A percentile compares a stretch with the other conserved stretches of the same genome.
Evolutionary conservation across 2,113 vertebrate genomes (phyloP).

Genomic region (Aplodontia rufa): DNA sequence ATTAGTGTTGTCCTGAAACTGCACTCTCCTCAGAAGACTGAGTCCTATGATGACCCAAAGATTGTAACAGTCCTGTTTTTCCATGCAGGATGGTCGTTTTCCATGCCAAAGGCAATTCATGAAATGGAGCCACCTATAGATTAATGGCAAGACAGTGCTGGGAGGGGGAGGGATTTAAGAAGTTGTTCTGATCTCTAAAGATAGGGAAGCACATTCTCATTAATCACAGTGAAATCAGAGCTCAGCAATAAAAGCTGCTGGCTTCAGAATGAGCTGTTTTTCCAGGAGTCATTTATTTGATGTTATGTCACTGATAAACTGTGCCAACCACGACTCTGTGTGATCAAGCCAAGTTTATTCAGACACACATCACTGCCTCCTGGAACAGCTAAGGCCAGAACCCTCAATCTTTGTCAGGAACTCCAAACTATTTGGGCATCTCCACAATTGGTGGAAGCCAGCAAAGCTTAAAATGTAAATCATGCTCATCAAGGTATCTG

Average conservation of each 20-base stretch:
- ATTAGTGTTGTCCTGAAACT: background rate
- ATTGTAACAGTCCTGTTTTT: background rate
- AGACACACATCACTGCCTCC: conserved; percentile 47
- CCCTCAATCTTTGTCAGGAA: conserved; percentile 61
- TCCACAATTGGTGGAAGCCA: background rate
- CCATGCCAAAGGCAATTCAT: background rate
- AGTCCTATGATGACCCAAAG: background rate
- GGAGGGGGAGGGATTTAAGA: background rate
- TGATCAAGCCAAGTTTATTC: conserved; percentile 71
- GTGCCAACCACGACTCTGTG: conserved; percentile 26
- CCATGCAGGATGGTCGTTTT: background rate
- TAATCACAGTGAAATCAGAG: conserved; percentile 66
- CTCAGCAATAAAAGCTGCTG: conserved; percentile 57
- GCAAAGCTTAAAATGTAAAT: conserved; percentile 1
- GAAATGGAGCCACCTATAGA: background rate
- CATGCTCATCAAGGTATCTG: background rate
- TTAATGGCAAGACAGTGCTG: background rate
- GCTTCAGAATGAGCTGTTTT: conserved; percentile 68
- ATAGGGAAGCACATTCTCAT: conserved; percentile 27
- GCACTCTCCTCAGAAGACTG: background rate
- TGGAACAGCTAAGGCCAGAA: conserved; percentile 13
- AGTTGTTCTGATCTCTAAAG: background rate
- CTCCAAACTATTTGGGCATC: background rate
- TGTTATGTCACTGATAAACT: conserved; percentile 70
- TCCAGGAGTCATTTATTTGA: conserved; percentile 72